Conservation (phyloP, 2,888 invertebrate genomes). For the Macaria notata region DNA sequence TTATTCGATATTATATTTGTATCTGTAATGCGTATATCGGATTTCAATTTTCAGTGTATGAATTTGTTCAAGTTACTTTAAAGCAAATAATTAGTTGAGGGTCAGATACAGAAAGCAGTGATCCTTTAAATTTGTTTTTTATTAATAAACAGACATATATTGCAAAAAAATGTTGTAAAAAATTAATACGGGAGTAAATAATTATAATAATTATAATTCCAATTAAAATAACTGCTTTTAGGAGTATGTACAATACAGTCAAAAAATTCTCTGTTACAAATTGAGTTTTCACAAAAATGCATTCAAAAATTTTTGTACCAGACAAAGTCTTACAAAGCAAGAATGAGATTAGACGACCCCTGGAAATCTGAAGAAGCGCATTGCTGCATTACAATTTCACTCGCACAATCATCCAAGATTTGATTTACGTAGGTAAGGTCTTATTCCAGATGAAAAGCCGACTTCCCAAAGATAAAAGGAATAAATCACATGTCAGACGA, state of each 20-base stretch:
- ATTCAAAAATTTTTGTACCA: slow-evolving; percentile 11
- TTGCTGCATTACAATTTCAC: slow-evolving; percentile 57
- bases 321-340: slow-evolving; percentile 26
- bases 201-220: too few relatives aligned
- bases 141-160: too few relatives aligned
- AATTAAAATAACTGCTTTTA: too few relatives aligned
- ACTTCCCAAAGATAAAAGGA: slow-evolving; percentile 56
- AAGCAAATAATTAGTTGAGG: too few relatives aligned
- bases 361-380: slow-evolving; percentile 27
- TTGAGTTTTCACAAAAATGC: slow-evolving; percentile 17
- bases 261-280: too few relatives aligned
- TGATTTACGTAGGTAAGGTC: slow-evolving; percentile 64
- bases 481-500: slow-evolving; percentile 73
- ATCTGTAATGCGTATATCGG: background rate
- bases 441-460: slow-evolving; percentile 41
- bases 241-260: too few relatives aligned
- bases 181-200: too few relatives aligned
- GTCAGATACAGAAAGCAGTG: too few relatives aligned
- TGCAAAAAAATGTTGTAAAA: too few relatives aligned
- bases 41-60: too few relatives aligned
- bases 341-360: slow-evolving; percentile 28
- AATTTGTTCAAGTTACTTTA: too few relatives aligned
- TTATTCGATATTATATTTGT: slow-evolving; percentile 11
- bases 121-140: too few relatives aligned
- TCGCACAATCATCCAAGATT: slow-evolving; percentile 59